phyloP scores from a whole-genome alignment of 1,140 invertebrate genomes.

The Tetragonula clypearis region DNA sequence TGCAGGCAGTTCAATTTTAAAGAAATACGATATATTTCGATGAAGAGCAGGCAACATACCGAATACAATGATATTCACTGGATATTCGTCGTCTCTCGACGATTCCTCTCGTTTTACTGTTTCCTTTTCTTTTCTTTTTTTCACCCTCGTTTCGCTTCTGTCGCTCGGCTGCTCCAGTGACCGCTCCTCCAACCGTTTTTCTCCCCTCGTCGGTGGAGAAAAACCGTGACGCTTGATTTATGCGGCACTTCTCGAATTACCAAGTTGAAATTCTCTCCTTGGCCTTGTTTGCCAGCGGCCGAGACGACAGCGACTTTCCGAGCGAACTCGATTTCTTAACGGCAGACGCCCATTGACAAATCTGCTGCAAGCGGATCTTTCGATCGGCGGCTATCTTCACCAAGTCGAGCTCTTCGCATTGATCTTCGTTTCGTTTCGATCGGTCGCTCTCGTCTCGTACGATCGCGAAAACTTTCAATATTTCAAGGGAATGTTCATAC shows the following conservation, averaged over 20 bases:
- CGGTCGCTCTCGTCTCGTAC: no score
- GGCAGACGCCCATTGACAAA: neutral
- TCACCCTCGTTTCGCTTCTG: constrained; percentile 5
- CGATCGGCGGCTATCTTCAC: neutral
- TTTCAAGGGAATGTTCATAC: no score
- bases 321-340: neutral
- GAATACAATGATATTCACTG: neutral
- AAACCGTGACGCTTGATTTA: constrained; percentile 53
- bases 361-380: neutral
- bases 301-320: neutral
- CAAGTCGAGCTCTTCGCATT: neutral
- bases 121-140: neutral
- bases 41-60: neutral
- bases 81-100: neutral
- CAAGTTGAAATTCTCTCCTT: constrained; percentile 27
- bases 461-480: neutral
- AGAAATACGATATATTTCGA: neutral
- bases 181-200: neutral
- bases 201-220: neutral
- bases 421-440: neutral
- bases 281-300: constrained; percentile 1
- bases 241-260: constrained; percentile 32
- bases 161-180: neutral
- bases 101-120: constrained; percentile 19
- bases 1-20: no score